A percentile compares a stretch with the other conserved stretches of the same genome.
phyloP scores from a whole-genome alignment of 2,797 vertebrate species.

The Acanthiza pusilla region DNA sequence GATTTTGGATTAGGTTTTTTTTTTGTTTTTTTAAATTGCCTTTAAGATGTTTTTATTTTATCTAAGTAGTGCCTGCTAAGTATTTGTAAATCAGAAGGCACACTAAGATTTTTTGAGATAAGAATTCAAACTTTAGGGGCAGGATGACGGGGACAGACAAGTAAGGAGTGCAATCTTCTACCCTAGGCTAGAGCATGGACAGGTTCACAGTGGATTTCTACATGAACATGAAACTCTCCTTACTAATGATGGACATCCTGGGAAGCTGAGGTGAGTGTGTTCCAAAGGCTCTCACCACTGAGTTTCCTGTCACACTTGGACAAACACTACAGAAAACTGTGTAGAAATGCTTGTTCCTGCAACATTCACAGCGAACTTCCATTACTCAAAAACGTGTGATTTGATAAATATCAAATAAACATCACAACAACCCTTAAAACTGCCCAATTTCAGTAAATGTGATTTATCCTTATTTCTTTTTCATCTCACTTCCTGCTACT shows the following conservation, averaged over 20 bases:
- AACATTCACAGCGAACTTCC: background rate
- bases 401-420: background rate
- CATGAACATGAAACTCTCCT: background rate
- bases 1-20: background rate
- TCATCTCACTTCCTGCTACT: background rate
- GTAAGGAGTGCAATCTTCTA: background rate
- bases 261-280: background rate
- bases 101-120: background rate
- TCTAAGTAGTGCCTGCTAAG: background rate
- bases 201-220: background rate
- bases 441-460: background rate
- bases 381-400: background rate
- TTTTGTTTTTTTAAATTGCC: background rate
- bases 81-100: background rate
- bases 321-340: background rate
- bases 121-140: background rate
- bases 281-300: background rate
- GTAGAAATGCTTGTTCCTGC: background rate
- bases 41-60: background rate
- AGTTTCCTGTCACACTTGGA: background rate
- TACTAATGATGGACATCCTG: background rate
- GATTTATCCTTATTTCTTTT: background rate
- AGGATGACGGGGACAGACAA: background rate
- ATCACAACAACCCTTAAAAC: background rate
- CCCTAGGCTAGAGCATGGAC: fast-evolving